These are phyloP conservation scores for Cheilosia urbana DNA, from an alignment of 2,888 invertebrate species.

Conservation along the genomic window DNA sequence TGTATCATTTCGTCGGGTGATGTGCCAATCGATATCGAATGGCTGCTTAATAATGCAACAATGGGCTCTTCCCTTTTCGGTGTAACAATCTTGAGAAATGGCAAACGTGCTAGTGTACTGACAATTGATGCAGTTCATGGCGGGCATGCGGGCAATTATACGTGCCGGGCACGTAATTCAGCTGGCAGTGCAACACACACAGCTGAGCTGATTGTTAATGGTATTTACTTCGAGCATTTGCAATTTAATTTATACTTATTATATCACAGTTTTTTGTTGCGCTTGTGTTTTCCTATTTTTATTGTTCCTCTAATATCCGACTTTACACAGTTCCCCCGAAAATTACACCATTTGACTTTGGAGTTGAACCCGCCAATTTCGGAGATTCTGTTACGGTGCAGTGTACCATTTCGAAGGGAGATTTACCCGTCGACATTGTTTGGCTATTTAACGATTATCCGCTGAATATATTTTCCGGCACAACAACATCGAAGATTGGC, in stretches of 20 bases:
- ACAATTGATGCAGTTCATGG: conserved; percentile 86
- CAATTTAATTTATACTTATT: conserved; percentile 1
- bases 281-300: conserved; percentile 1
- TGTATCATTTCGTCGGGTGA: conserved; percentile 89
- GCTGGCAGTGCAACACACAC: conserved; percentile 86
- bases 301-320: conserved; percentile 22
- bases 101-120: conserved; percentile 85
- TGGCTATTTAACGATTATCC: conserved; percentile 88
- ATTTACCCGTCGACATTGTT: conserved; percentile 87
- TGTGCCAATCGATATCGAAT: conserved; percentile 88
- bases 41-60: conserved; percentile 85
- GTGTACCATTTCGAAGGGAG: conserved; percentile 88
- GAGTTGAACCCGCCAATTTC: conserved; percentile 86
- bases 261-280: conserved; percentile 15
- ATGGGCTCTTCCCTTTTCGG: conserved; percentile 73
- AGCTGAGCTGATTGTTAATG: conserved; percentile 87
- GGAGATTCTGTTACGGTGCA: conserved; percentile 87
- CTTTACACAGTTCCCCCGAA: conserved; percentile 82
- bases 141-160: conserved; percentile 87
- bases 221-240: conserved; percentile 80
- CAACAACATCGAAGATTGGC: conserved; percentile 84
- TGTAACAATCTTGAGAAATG: conserved; percentile 79
- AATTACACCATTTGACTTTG: conserved; percentile 85
- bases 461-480: conserved; percentile 85
- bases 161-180: conserved; percentile 86